Conservation (phyloP, 1,140 invertebrate genomes). For the Drosophila baimaii region DNA sequence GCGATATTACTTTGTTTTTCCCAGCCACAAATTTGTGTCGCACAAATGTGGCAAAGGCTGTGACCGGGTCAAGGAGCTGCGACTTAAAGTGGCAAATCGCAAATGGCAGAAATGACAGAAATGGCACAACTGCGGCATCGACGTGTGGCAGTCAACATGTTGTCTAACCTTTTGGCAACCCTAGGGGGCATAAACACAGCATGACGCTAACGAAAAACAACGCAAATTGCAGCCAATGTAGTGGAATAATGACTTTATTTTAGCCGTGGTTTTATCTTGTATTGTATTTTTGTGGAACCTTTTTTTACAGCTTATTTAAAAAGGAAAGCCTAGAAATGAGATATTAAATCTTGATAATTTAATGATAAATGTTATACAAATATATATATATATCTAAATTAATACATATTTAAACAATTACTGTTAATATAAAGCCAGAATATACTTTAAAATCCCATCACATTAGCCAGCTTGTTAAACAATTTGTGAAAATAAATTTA, state of each 20-base stretch:
- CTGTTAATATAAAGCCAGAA: no score
- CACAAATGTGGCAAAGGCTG: conserved; percentile 67
- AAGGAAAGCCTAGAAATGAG: neutral
- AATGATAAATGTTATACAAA: no score
- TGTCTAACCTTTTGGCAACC: conserved; percentile 54
- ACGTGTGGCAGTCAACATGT: conserved; percentile 26
- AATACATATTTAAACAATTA: neutral
- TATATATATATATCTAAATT: neutral
- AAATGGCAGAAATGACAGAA: conserved; percentile 29
- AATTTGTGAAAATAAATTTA: neutral
- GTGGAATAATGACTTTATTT: conserved; percentile 74
- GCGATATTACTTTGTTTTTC: conserved; percentile 74
- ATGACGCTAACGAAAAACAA: conserved; percentile 42
- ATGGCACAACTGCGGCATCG: conserved; percentile 41
- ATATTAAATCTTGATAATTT: no score
- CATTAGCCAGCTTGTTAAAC: neutral
- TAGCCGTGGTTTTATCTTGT: conserved; percentile 18
- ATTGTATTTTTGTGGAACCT: no score
- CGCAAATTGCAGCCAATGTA: conserved; percentile 54
- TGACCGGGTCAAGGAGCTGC: conserved; percentile 65
- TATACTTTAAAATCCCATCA: neutral
- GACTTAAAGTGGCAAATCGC: conserved; percentile 62
- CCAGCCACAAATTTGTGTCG: conserved; percentile 66
- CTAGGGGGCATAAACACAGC: conserved; percentile 66
- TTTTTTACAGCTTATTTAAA: no score